A percentile compares a stretch with the other conserved stretches of the same genome.
Evolutionary conservation across 2,113 vertebrate species (phyloP).

Genomic region (Erythrolamprus reginae): DNA sequence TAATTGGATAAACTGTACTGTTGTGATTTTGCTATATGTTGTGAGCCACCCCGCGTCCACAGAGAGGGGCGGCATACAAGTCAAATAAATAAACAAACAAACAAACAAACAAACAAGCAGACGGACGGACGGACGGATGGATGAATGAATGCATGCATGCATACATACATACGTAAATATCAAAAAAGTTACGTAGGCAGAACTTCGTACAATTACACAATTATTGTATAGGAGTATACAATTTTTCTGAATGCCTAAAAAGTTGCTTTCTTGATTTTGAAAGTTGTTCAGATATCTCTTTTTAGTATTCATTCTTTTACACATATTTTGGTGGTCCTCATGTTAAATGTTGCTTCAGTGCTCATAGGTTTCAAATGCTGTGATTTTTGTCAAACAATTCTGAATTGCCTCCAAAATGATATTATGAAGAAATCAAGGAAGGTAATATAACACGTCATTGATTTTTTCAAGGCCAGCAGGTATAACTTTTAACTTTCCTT

Average conservation of each 20-base stretch:
- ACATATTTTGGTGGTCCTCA: background rate
- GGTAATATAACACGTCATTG: background rate
- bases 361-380: background rate
- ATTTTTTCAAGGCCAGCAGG: background rate
- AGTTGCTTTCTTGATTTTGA: background rate
- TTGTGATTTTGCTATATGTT: too few relatives aligned
- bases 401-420: background rate
- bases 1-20: too few relatives aligned
- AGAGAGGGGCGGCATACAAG: too few relatives aligned
- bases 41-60: too few relatives aligned
- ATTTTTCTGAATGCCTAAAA: background rate
- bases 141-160: too few relatives aligned
- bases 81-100: too few relatives aligned
- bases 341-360: background rate
- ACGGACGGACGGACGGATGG: too few relatives aligned
- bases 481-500: background rate
- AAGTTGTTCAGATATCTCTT: background rate
- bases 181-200: too few relatives aligned
- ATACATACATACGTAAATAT: too few relatives aligned
- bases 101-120: too few relatives aligned
- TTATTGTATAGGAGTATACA: background rate
- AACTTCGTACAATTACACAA: too few relatives aligned
- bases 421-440: constrained; percentile 2
- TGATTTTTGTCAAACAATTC: background rate
- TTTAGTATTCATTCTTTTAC: background rate